Evolutionary conservation across 2,888 invertebrate species (phyloP), one percentile per base, ranked within the genome.

Genomic region (Melikaiella ostensackeni): DNA sequence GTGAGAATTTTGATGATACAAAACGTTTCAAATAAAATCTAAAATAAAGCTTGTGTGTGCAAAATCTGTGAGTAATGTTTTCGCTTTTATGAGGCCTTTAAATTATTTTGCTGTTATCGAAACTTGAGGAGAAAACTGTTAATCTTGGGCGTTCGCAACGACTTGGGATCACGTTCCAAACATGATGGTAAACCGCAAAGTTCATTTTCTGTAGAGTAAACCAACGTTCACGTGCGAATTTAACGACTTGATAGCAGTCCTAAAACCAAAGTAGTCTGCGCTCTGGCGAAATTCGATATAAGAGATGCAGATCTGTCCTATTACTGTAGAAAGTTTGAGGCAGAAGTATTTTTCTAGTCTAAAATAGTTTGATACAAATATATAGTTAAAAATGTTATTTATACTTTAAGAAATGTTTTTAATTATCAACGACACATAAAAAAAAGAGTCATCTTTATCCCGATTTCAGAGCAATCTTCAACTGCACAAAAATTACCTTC

Each of bases 171-270:
- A 66, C 66, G 27, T 66, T 8, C 19, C 42, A 24, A 42, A 42
- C 64, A 42, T 66, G 24, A 66, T 66, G 24, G 13, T 16, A 66
- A 46, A 24, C 27, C 24, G 27, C 66, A 19, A 66, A 46, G 42
- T 66, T 66, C 42, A 66, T 66, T 42, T 66, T 42, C 38, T 13
- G 27, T 16, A 35, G 27, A 42, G 42, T 38, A 63, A 63, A 63
- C 38, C 38, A 35, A 63, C 13, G 21, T 66, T 66, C 42, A 19
- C 66, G 42, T 27, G 42, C 42, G 42, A 46, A 46, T 66, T 42
- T 46, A 66, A 46, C 66, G 42, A 64, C 64, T 64, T 64, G 42
- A 64, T 64, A 42, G 24, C 24, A 64, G 38, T 16, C 21, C 66
- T 66, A 66, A 46, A 66, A 66, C 66, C 42, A 46, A 42, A 64